Evolutionary conservation across 2,113 vertebrate genomes (phyloP).

Genomic region (Crotophaga sulcirostris): DNA sequence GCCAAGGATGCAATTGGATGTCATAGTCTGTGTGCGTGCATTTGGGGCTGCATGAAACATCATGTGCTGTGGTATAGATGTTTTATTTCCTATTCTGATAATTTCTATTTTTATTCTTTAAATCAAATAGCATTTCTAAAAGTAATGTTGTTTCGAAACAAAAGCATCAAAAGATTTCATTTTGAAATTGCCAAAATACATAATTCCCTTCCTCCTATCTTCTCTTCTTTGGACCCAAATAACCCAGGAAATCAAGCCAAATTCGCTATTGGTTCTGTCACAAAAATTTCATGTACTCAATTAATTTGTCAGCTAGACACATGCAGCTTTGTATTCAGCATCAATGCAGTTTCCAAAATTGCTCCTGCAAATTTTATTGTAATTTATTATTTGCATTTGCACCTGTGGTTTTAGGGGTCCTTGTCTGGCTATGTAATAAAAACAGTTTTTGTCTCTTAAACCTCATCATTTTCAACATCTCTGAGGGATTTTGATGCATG

Average conservation of each 20-base stretch:
- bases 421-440: not conserved
- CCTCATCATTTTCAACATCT: not conserved
- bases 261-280: not conserved
- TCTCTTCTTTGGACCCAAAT: not conserved
- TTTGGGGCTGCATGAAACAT: not conserved
- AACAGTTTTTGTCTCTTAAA: not conserved
- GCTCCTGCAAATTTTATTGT: not conserved
- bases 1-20: not conserved
- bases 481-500: not conserved
- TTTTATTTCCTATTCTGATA: not conserved
- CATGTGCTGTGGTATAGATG: not conserved
- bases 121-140: not conserved
- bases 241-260: not conserved
- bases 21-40: rapidly evolving
- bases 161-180: not conserved
- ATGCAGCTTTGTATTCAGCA: not conserved
- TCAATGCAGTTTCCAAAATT: not conserved
- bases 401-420: not conserved
- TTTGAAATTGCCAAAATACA: not conserved
- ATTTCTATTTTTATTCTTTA: not conserved
- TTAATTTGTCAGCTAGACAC: not conserved
- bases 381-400: slow-evolving; percentile 10
- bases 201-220: not conserved
- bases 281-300: not conserved
- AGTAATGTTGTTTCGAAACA: not conserved